Evolutionary conservation across 2,888 invertebrate genomes (phyloP).

Genomic region (Brachyptera putata): DNA sequence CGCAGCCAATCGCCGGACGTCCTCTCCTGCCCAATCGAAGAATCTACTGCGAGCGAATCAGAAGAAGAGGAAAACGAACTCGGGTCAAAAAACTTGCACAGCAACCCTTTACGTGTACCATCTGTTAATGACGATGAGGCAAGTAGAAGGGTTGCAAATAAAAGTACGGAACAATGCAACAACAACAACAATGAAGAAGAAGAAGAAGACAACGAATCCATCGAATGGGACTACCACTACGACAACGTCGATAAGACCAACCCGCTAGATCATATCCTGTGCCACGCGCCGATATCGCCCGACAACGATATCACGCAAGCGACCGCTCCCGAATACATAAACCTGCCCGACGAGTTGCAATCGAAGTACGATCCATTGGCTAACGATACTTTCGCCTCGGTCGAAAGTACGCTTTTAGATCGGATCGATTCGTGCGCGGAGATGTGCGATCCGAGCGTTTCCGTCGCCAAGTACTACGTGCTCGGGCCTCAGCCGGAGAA

Average conservation of each 20-base stretch:
- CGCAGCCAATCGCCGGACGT: constrained; percentile 39
- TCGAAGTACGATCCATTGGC: neutral
- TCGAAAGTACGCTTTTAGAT: neutral
- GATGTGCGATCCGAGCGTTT: constrained; percentile 26
- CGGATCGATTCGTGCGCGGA: neutral
- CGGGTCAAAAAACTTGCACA: constrained; percentile 52
- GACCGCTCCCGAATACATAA: no score
- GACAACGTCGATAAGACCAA: neutral
- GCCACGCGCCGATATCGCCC: no score
- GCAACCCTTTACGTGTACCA: constrained; percentile 54
- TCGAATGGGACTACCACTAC: constrained; percentile 11
- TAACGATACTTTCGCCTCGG: neutral
- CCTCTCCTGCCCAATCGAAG: constrained; percentile 36
- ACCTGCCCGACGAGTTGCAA: no score
- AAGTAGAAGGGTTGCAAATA: constrained; percentile 32
- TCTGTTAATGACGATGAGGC: constrained; percentile 43
- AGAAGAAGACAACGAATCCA: neutral
- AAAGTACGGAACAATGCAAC: constrained; percentile 1
- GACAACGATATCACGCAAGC: no score
- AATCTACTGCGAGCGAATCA: constrained; percentile 35
- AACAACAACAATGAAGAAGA: neutral
- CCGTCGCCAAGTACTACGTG: constrained; percentile 32
- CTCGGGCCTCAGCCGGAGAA: constrained; percentile 11
- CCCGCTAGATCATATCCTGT: no score
- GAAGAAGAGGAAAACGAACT: constrained; percentile 33